Evolutionary conservation across 2,888 invertebrate genomes (phyloP).

Genomic region (Scrobipalpa costella): DNA sequence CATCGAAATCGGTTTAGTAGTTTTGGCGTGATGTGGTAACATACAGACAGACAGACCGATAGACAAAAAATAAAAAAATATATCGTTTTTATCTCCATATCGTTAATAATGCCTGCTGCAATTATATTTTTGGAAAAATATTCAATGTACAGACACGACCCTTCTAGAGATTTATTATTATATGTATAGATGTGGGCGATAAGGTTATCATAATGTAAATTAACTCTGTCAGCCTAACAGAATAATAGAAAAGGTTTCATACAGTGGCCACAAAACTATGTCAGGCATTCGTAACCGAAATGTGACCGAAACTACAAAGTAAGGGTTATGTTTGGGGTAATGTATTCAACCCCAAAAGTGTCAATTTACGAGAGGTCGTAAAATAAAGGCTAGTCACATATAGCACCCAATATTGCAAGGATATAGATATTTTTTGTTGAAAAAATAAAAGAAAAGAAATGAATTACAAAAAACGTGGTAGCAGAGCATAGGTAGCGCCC

Average conservation of each 20-base stretch:
- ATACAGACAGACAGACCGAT: no score
- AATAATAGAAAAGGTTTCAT: conserved; percentile 3
- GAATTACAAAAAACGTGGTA: not conserved
- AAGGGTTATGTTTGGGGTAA: not conserved
- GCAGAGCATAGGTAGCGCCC: no score
- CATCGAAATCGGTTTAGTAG: no score
- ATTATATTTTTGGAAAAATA: no score
- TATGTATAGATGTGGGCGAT: not conserved
- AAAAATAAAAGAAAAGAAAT: not conserved
- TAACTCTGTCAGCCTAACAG: not conserved
- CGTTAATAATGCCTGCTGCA: no score
- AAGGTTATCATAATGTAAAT: not conserved
- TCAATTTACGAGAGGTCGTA: conserved; percentile 2
- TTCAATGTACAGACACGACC: no score
- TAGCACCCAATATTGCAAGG: not conserved
- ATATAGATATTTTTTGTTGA: not conserved
- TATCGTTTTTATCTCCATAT: no score
- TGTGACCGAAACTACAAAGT: conserved; percentile 3
- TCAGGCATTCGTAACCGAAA: not conserved
- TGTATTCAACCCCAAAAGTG: conserved; percentile 16
- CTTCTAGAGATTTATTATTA: no score
- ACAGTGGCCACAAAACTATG: conserved; percentile 2
- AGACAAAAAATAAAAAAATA: no score
- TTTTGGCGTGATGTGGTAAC: no score
- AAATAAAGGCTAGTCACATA: not conserved